Conservation (phyloP, 2,797 vertebrate species). For the Paedocypris micromegethes region DNA sequence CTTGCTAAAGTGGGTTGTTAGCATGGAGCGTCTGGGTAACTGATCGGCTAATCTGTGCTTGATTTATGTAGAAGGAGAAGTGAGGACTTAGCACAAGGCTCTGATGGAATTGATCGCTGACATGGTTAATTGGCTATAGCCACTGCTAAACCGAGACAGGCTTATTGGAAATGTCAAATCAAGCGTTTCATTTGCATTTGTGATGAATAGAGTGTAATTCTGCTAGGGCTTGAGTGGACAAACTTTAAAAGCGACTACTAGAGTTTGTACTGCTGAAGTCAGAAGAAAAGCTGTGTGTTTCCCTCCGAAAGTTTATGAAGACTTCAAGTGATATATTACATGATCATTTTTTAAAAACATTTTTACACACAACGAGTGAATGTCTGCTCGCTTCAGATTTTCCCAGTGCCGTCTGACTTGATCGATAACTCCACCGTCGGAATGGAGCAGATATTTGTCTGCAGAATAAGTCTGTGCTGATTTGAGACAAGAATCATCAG, state of each 20-base stretch:
- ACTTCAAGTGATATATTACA: background rate
- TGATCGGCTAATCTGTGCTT: conserved; percentile 74
- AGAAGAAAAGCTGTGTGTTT: conserved; percentile 58
- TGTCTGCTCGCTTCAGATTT: background rate
- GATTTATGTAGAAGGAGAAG: conserved; percentile 72
- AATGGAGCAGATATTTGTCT: conserved; percentile 30
- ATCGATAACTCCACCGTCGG: conserved; percentile 12
- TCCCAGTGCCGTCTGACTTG: background rate
- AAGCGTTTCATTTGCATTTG: conserved; percentile 72
- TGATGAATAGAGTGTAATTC: conserved; percentile 70
- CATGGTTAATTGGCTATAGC: conserved; percentile 76
- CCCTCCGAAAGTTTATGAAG: conserved; percentile 14
- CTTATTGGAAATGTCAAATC: conserved; percentile 80
- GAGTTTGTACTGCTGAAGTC: conserved; percentile 51
- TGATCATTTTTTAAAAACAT: too few relatives aligned
- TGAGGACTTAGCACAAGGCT: conserved; percentile 64
- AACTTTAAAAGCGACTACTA: conserved; percentile 40
- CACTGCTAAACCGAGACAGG: conserved; percentile 67
- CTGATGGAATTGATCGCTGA: conserved; percentile 73
- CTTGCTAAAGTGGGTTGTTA: conserved; percentile 71
- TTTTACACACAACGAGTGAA: too few relatives aligned
- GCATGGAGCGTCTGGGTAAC: conserved; percentile 62
- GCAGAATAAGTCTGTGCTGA: conserved; percentile 34
- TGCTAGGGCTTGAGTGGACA: conserved; percentile 64
- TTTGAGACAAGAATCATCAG: conserved; percentile 33